Percentiles rank a stretch among this genome's conserved stretches.
phyloP scores from a whole-genome alignment of 2,113 vertebrate genomes.

The Hippolais icterina region DNA sequence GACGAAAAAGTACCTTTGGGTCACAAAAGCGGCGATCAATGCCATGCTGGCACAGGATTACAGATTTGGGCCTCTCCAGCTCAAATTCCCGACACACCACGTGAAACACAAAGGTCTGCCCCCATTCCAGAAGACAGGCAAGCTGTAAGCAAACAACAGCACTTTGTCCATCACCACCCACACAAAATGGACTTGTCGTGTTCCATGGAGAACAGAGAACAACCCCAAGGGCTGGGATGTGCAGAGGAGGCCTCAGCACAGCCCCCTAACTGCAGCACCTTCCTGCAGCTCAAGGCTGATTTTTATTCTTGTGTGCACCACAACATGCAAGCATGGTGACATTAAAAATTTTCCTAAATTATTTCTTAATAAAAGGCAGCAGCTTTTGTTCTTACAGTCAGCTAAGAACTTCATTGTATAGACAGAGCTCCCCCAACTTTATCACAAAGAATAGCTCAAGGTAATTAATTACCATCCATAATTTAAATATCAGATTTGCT shows the following conservation, averaged over 20 bases:
- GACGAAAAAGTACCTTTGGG: slow-evolving; percentile 81
- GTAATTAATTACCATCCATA: neutral
- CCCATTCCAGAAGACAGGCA: slow-evolving; percentile 89
- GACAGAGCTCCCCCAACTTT: neutral
- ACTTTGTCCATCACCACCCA: neutral
- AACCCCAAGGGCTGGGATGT: neutral
- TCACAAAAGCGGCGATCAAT: slow-evolving; percentile 91
- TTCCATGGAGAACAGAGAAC: neutral
- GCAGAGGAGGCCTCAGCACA: neutral
- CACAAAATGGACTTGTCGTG: neutral
- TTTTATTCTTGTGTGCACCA: neutral
- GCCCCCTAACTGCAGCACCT: neutral
- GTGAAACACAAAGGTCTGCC: slow-evolving; percentile 91
- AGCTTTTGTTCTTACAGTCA: neutral
- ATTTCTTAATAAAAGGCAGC: neutral
- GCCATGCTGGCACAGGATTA: slow-evolving; percentile 93
- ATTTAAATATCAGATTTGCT: neutral
- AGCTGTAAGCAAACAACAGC: slow-evolving; percentile 73
- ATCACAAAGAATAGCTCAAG: neutral
- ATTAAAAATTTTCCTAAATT: neutral
- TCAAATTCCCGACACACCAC: slow-evolving; percentile 92
- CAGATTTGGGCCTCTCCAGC: slow-evolving; percentile 92
- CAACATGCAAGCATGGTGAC: neutral
- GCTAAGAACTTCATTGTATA: neutral
- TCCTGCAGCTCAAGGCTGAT: neutral